Evolutionary conservation across 2,888 invertebrate genomes (phyloP), one percentile per base, ranked within the genome.

Genomic region (Dilophus febrilis): DNA sequence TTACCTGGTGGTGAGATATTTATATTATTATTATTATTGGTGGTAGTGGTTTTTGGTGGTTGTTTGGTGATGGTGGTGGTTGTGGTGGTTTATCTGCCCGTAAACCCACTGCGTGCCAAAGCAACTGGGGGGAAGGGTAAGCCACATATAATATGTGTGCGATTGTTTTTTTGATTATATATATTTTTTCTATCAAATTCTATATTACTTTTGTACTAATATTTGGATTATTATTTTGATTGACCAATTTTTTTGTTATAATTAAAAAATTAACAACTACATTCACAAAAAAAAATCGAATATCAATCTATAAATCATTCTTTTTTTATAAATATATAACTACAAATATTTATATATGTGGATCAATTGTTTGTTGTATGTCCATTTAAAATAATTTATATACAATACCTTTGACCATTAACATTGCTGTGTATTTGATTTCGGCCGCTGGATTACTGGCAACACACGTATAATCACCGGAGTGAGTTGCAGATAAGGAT

Each of bases 321-420:
- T 40, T n/a, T 34, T 44, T 42, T 45, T 45, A n/a, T n/a, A n/a
- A n/a, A n/a, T n/a, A n/a, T n/a, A n/a, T n/a, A n/a, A n/a, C n/a
- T n/a, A n/a, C n/a, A n/a, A n/a, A n/a, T n/a, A n/a, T n/a, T n/a
- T n/a, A n/a, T n/a, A n/a, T n/a, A n/a, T n/a, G n/a, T n/a, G n/a
- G n/a, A n/a, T n/a, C n/a, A n/a, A n/a, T n/a, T n/a, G n/a, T n/a
- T n/a, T n/a, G n/a, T n/a, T n/a, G n/a, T n/a, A n/a, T n/a, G n/a
- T n/a, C n/a, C n/a, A n/a, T n/a, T n/a, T n/a, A n/a, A n/a, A n/a
- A n/a, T n/a, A n/a, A n/a, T n/a, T 16, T 36, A 17, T 14, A 58
- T 65, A 64, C 62, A 69, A 74, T 79, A 80, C 80, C 80, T 80
- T 80, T 79, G 60, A 80, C 79, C 72, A 77, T 77, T 57, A 80